phyloP scores from a whole-genome alignment of 2,113 vertebrate genomes.

The Corythaeola cristata region DNA sequence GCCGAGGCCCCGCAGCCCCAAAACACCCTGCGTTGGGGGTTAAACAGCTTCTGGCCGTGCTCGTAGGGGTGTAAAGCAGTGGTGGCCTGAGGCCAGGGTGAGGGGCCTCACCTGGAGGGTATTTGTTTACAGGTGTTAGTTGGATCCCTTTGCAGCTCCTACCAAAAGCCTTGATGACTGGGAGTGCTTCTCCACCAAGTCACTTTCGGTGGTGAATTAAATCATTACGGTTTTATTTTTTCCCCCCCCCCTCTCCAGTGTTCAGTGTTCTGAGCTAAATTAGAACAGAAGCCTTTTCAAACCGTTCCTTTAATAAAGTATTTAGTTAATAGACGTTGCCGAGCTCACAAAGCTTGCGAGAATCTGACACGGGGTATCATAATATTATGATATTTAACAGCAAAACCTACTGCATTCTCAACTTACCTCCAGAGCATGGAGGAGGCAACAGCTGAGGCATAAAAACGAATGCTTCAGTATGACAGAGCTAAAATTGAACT shows the following conservation, averaged over 20 bases:
- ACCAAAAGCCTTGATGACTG: background rate
- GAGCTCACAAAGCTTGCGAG: slow-evolving; percentile 67
- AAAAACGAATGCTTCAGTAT: slow-evolving; percentile 74
- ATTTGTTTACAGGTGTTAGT: background rate
- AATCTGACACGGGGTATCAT: slow-evolving; percentile 76
- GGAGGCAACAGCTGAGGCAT: slow-evolving; percentile 74
- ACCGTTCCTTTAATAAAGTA: slow-evolving; percentile 44
- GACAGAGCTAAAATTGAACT: slow-evolving; percentile 84
- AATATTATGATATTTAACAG: slow-evolving; percentile 80
- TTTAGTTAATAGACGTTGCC: slow-evolving; percentile 67
- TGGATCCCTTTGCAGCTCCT: background rate
- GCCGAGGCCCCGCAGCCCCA: background rate
- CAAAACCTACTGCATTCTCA: slow-evolving; percentile 74
- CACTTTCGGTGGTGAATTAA: slow-evolving; percentile 3
- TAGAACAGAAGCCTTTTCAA: slow-evolving; percentile 29
- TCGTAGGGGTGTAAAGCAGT: rapidly evolving
- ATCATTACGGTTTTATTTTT: background rate
- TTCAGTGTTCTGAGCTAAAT: slow-evolving; percentile 22
- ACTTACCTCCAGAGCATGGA: slow-evolving; percentile 73
- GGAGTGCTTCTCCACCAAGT: background rate
- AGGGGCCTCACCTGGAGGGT: background rate
- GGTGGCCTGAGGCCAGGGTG: background rate
- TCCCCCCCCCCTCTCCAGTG: background rate
- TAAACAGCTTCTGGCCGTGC: background rate
- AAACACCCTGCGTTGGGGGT: background rate